Evolutionary conservation across 1,140 invertebrate species (phyloP), one percentile per base, ranked within the genome.

Genomic region (Drosophila kohkoa): DNA sequence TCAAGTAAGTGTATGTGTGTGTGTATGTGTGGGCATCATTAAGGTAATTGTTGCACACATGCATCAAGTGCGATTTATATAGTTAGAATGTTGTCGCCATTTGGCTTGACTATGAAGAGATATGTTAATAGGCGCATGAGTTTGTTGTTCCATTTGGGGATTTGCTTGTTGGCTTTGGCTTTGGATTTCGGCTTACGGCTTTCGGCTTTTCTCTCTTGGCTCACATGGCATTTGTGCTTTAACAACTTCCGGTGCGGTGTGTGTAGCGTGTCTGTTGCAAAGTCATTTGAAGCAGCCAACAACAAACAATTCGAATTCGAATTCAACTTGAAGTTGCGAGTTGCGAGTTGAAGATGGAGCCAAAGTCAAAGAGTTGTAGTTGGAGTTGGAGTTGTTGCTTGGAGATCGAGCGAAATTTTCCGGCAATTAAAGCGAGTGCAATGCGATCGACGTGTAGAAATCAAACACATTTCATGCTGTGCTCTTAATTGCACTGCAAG

Each of bases 401-500:
- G 2, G 51, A 35, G 28, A 32, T 54, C 13, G 71, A 75, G 59
- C 64, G 51, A 75, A 82, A 76, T 75, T 65, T 65, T 65, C 63
- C 63, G 63, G 63, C 63, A 65, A 65, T 65, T 52, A 54, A 49
- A 65, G 62, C 35, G 38, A 63, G 60, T 86, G 82, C 82, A 85
- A 64, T 75, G 58, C 75, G 69, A 76, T 65, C 69, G 81, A 79
- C 75, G 64, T 66, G 60, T 45, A 75, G 67, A 80, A 88, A 87
- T 73, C 85, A 83, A 87, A 88, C 69, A 41, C 48, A 88, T 83
- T 80, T 87, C 72, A 60, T 88, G 87, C 35, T 57, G 46, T 82
- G 83, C 82, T 87, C 83, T 87, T 88, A 83, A 87, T 87, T 87
- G 83, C 80, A 80, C 79, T 77, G 77, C 83, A 82, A 87, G 83